Percentiles rank a stretch among this genome's conserved stretches.
phyloP scores from a whole-genome alignment of 2,113 vertebrate genomes.

The Pao palembangensis region DNA sequence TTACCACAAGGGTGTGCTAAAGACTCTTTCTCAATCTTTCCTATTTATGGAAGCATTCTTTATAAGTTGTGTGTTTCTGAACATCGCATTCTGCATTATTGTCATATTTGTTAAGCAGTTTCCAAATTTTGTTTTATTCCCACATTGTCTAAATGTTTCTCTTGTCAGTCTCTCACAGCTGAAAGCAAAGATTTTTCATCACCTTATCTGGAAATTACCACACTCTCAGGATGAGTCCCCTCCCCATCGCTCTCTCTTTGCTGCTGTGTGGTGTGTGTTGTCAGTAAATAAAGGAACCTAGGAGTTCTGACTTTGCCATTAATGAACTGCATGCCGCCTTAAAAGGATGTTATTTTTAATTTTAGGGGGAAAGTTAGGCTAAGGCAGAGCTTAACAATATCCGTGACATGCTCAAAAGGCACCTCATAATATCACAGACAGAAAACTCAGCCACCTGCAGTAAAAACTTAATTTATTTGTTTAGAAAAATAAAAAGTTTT shows the following conservation, averaged over 20 bases:
- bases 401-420: no score
- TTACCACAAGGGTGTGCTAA: slow-evolving; percentile 64
- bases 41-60: no score
- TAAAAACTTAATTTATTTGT: no score
- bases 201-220: slow-evolving; percentile 71
- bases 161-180: slow-evolving; percentile 53
- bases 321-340: slow-evolving; percentile 34
- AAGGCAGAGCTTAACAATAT: neutral
- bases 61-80: no score
- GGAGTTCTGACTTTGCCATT: slow-evolving; percentile 35
- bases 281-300: slow-evolving; percentile 63
- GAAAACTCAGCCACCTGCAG: no score
- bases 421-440: no score
- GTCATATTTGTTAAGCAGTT: no score
- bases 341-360: slow-evolving; percentile 42
- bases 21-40: slow-evolving; percentile 1
- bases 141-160: slow-evolving; percentile 35
- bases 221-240: slow-evolving; percentile 29
- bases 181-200: slow-evolving; percentile 47
- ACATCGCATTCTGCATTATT: no score
- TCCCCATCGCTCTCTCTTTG: slow-evolving; percentile 35
- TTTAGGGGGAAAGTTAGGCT: slow-evolving; percentile 2
- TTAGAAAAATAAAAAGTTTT: no score
- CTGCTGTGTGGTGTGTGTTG: slow-evolving; percentile 50
- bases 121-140: neutral